These are phyloP conservation scores for Caenorhabditis zanzibari DNA, from an alignment of 2,888 invertebrate species.

Conservation along the genomic window DNA sequence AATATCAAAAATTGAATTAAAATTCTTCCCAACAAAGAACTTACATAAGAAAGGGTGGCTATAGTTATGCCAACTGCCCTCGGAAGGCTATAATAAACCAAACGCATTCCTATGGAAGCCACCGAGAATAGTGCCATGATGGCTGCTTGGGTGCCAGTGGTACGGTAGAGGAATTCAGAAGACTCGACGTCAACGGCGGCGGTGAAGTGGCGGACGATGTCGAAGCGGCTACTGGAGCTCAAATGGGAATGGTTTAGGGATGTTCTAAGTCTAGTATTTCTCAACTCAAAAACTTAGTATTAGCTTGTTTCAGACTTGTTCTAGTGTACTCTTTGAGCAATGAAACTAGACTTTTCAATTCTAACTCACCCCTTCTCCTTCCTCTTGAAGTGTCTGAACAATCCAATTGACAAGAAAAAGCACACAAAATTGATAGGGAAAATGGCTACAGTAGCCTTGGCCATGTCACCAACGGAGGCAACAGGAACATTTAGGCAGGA, in stretches of 20 bases:
- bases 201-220: conserved; percentile 60
- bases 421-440: conserved; percentile 65
- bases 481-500: conserved; percentile 62
- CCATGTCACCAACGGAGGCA: conserved; percentile 40
- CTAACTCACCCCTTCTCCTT: conserved; percentile 50
- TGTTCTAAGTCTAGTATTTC: no score
- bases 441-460: conserved; percentile 35
- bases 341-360: background rate
- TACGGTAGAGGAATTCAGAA: conserved; percentile 58
- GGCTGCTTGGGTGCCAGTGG: conserved; percentile 60
- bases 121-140: conserved; percentile 51
- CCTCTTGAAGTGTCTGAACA: conserved; percentile 53
- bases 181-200: conserved; percentile 60
- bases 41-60: conserved; percentile 62
- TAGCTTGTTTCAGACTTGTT: no score
- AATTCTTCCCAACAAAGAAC: no score
- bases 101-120: conserved; percentile 31
- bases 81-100: conserved; percentile 37
- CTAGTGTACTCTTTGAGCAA: background rate
- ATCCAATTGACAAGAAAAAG: conserved; percentile 53
- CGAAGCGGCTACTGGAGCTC: conserved; percentile 64
- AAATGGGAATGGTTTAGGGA: conserved; percentile 17
- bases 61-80: conserved; percentile 43
- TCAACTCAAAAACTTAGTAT: no score
- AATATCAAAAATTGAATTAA: conserved; percentile 6